Conservation (phyloP, 2,797 vertebrate species). For the Gadopsis marmoratus region DNA sequence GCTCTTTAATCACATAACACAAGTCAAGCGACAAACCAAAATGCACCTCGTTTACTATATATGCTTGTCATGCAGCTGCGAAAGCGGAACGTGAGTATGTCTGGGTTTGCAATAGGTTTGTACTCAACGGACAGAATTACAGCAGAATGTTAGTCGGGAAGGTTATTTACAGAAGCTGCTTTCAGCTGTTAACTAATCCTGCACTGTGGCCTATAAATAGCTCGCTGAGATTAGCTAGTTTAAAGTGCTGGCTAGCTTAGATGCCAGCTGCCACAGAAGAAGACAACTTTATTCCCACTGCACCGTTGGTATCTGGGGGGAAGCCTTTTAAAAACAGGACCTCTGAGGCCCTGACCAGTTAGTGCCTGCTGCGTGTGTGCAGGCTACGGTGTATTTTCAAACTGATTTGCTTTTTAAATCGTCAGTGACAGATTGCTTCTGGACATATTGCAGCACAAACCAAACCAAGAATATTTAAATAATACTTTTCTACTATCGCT, state of each 20-base stretch:
- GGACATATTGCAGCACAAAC: background rate
- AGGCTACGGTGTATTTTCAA: background rate
- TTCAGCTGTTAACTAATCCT: constrained; percentile 27
- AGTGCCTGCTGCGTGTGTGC: background rate
- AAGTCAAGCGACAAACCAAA: constrained; percentile 1
- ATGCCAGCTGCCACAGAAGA: constrained; percentile 42
- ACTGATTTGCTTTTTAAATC: background rate
- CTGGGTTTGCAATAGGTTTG: background rate
- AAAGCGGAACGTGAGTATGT: background rate
- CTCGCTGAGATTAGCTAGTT: constrained; percentile 21
- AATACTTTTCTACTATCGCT: background rate
- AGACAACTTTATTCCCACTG: background rate
- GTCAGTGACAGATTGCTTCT: background rate
- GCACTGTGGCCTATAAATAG: constrained; percentile 44
- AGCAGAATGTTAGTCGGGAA: background rate
- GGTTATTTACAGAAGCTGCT: constrained; percentile 4
- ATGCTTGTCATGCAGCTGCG: no score
- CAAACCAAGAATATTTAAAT: background rate
- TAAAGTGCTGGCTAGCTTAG: constrained; percentile 41
- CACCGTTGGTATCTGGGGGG: background rate
- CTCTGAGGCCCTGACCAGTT: background rate
- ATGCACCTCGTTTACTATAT: background rate
- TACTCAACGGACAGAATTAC: background rate
- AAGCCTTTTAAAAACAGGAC: constrained; percentile 14
- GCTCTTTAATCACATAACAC: no score